Conservation (phyloP, 1,140 invertebrate species). For the Drosophila mojavensis region DNA sequence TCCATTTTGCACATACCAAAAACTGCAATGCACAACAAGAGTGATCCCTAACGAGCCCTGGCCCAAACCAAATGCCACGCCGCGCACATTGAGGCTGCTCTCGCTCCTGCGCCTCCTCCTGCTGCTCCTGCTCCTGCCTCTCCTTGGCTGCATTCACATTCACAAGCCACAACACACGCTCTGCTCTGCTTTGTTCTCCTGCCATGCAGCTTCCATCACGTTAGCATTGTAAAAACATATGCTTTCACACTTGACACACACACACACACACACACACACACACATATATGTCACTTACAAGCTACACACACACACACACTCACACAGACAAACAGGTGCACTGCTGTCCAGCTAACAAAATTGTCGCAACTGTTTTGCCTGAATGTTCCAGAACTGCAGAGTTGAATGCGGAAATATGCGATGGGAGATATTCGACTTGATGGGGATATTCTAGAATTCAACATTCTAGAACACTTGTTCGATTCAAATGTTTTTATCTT, state of each 20-base stretch:
- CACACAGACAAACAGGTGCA: constrained; percentile 19
- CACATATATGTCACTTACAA: neutral
- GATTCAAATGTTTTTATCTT: no score
- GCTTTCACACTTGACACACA: constrained; percentile 73
- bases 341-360: constrained; percentile 29
- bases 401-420: neutral
- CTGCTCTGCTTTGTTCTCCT: neutral
- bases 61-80: neutral
- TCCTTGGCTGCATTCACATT: constrained; percentile 10
- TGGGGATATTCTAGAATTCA: no score
- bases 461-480: no score
- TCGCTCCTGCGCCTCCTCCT: neutral
- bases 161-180: constrained; percentile 44
- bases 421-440: no score
- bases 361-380: neutral
- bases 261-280: constrained; percentile 36
- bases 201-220: constrained; percentile 24
- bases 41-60: constrained; percentile 34
- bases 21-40: constrained; percentile 59
- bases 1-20: constrained; percentile 67
- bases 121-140: neutral
- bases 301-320: constrained; percentile 1
- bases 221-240: constrained; percentile 76
- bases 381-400: constrained; percentile 1
- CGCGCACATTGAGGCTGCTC: neutral